Percentiles rank a stretch among this genome's conserved stretches.
These are phyloP conservation scores for Urocitellus parryii DNA, from an alignment of 2,113 vertebrate species.

Conservation along the genomic window DNA sequence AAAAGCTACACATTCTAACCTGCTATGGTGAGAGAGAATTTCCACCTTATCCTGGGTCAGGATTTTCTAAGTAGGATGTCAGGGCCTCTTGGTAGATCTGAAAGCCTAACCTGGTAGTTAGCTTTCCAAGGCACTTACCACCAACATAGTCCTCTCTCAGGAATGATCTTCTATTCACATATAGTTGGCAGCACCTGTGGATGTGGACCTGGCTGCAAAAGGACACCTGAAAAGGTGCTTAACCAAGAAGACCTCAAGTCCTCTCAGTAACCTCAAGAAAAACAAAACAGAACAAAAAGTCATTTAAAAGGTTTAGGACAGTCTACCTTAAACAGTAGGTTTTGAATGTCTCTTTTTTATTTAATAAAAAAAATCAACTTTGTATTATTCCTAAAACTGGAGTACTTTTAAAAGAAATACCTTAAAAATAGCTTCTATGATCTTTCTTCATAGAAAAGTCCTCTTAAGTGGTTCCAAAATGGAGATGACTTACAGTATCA, in stretches of 20 bases:
- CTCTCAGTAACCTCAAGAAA: background rate
- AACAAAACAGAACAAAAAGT: background rate
- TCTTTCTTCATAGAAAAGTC: slow-evolving; percentile 57
- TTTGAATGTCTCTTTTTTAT: background rate
- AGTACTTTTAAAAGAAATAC: slow-evolving; percentile 49
- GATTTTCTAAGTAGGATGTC: slow-evolving; percentile 57
- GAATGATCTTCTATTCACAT: background rate
- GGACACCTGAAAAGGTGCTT: background rate
- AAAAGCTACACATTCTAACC: slow-evolving; percentile 56
- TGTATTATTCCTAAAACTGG: slow-evolving; percentile 18
- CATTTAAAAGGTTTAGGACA: slow-evolving; percentile 19
- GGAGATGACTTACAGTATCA: background rate
- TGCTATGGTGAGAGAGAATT: slow-evolving; percentile 63
- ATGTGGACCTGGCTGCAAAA: background rate
- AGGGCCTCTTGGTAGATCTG: background rate
- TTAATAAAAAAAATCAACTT: slow-evolving; percentile 10
- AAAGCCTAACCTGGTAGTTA: slow-evolving; percentile 42
- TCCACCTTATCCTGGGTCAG: slow-evolving; percentile 44
- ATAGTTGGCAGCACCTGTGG: background rate
- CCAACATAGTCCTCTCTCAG: background rate
- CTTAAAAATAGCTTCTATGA: slow-evolving; percentile 42
- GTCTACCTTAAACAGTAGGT: background rate
- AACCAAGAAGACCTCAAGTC: background rate
- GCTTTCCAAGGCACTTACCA: background rate
- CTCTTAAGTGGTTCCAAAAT: slow-evolving; percentile 14